phyloP scores from a whole-genome alignment of 1,140 invertebrate species.

The Cydia amplana region DNA sequence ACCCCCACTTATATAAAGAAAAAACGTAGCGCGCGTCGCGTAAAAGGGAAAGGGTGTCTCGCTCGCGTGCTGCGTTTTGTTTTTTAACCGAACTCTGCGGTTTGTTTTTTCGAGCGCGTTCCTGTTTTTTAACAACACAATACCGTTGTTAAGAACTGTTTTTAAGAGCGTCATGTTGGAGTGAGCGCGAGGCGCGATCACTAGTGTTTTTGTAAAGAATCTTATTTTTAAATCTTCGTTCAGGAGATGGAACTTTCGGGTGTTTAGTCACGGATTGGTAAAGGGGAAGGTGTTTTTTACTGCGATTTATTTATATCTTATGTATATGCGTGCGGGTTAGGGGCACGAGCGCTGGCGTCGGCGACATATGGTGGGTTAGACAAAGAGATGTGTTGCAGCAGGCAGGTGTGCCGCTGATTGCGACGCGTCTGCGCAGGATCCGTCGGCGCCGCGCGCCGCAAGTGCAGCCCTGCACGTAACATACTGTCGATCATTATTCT shows the following conservation, averaged over 20 bases:
- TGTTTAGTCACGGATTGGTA: constrained; percentile 69
- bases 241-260: constrained; percentile 57
- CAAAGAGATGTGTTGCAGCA: constrained; percentile 41
- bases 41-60: constrained; percentile 79
- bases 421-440: constrained; percentile 28
- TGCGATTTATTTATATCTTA: constrained; percentile 46
- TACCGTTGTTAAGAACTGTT: constrained; percentile 72
- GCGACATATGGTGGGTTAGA: constrained; percentile 61
- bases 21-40: constrained; percentile 75
- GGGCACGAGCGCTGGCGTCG: constrained; percentile 43
- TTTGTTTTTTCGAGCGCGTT: constrained; percentile 73
- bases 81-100: constrained; percentile 74
- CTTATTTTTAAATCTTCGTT: constrained; percentile 67
- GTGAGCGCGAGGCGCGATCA: constrained; percentile 60
- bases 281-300: constrained; percentile 56
- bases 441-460: constrained; percentile 27
- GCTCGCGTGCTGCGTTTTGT: constrained; percentile 75
- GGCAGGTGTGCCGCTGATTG: constrained; percentile 46
- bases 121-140: constrained; percentile 78
- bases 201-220: constrained; percentile 56
- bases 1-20: constrained; percentile 68
- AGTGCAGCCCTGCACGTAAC: background rate
- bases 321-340: constrained; percentile 34
- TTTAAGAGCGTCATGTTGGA: constrained; percentile 75
- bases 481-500: background rate